These are phyloP conservation scores for Temnothorax longispinosus DNA, from an alignment of 1,140 invertebrate genomes.

Conservation along the genomic window DNA sequence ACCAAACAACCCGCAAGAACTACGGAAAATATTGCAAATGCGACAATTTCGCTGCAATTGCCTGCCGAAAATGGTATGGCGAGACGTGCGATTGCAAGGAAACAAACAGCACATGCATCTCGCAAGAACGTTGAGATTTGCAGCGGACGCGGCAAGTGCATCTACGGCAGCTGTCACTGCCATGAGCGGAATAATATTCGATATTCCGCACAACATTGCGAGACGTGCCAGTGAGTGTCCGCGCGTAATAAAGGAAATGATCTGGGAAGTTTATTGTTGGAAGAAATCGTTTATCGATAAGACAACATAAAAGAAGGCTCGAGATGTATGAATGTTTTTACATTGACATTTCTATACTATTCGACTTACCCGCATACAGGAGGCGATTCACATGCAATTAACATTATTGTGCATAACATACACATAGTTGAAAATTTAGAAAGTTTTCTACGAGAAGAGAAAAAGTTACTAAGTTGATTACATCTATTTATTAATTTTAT, in stretches of 20 bases:
- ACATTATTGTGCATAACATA: not conserved
- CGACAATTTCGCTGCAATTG: constrained; percentile 90
- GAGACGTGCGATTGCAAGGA: constrained; percentile 89
- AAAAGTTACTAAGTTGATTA: not conserved
- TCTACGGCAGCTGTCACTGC: constrained; percentile 89
- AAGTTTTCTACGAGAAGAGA: not conserved
- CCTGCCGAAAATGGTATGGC: constrained; percentile 87
- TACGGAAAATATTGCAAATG: constrained; percentile 91
- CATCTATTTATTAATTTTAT: not conserved
- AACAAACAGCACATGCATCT: constrained; percentile 87
- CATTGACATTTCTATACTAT: not conserved
- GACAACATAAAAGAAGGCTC: not conserved
- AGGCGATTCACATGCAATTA: not conserved
- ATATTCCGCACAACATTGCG: constrained; percentile 88
- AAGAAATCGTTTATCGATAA: not conserved
- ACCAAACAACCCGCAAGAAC: too few species aligned
- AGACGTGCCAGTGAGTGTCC: constrained; percentile 86
- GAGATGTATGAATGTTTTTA: not conserved
- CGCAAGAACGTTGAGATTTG: constrained; percentile 86
- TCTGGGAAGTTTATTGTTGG: not conserved
- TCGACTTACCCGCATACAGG: not conserved
- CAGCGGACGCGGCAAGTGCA: constrained; percentile 88
- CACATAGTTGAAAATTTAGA: too few species aligned
- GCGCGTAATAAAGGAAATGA: not conserved
- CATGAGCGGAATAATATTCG: constrained; percentile 84